Base-by-base conservation (phyloP, 2,113 vertebrate genomes). In the Thunnus maccoyii region DNA sequence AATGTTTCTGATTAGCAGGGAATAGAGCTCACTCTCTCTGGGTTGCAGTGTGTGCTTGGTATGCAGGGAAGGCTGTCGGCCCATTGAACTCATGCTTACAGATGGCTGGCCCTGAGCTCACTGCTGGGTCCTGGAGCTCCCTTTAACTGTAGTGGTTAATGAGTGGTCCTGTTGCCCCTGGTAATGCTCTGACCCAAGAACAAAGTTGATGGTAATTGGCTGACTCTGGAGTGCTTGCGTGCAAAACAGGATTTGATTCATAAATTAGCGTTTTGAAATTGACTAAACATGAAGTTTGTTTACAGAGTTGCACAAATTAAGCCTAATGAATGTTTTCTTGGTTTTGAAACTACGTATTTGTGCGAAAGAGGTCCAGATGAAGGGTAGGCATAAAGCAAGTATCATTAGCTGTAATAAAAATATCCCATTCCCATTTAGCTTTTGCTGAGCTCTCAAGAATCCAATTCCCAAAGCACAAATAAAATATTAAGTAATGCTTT, bases 401-500 rank as follows among this genome's bases (percentile, higher is more conserved):
- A 78, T 88, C 70, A 86, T 86, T 81, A 83, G 63, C 61, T 52
- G 54, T 67, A 73, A 86, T 82, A 85, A 82, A 86, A 89, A 86
- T 55, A 74, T 68, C 57, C 66, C 41, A 14, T 83, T 88, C n/a
- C 52, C 78, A 76, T 67, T 85, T 78, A 78, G 62, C 65, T 85
- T 76, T 79, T 63, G 72, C 83, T 86, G 83, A 77, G 75, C 73
- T 77, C 58, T 85, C 32, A 64, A 81, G 20, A 85, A 86, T 74
- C 72, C 50, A 86, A 86, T 87, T 89, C 83, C 87, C 88, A 77
- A 22, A 22, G 67, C 83, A 64, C 78, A 78, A 82, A 90, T 92
- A n/a, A 91, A 93, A 87, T 88, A 90, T 90, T 89, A 73, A 91
- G 78, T 68, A 86, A 84, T 78, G 75, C 87, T 89, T 88, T 87